Evolutionary conservation across 2,888 invertebrate species (phyloP), one percentile per base, ranked within the genome.

Genomic region (Drosophila demipolita): DNA sequence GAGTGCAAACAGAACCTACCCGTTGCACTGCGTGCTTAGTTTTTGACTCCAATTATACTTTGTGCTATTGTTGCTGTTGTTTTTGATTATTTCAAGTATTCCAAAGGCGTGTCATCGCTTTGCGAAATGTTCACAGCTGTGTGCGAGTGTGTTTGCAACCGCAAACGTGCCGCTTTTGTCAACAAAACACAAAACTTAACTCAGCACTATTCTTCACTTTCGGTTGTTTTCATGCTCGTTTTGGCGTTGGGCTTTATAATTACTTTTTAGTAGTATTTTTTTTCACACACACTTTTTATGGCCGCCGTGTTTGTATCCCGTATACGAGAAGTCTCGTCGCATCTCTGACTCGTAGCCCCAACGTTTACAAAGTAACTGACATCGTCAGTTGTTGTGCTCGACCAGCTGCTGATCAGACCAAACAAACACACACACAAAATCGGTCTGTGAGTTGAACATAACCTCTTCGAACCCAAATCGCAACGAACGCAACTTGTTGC

Each of bases 141-240:
- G 58, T 32, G 35, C 48, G 35, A 49, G 65, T 36, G 48, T 57
- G 73, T 68, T 69, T 77, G 76, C 82, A 90, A 90, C 89, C 90
- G 80, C 74, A 90, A 90, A 89, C 89, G 90, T 87, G 90, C 71
- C 69, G 73, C 80, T 87, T 80, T 82, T 90, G 74, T 83, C 85
- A 87, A 90, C 67, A 67, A 68, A 77, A 59, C 73, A 77, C 58
- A 62, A 74, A 55, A 65, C 35, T 73, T 70, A 71, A 70, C 70
- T 82, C 66, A 69, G 66, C 75, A 80, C 75, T 84, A 82, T 82
- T 73, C 62, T 68, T 63, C 68, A 67, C 67, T 78, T 67, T 73
- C 70, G 53, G 42, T 52, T 71, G 50, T 32, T 62, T 36, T n/a
- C 45, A n/a, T 64, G 52, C 75, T 52, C 54, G 70, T 67, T 78